These are phyloP conservation scores for Eospalax fontanierii DNA, from an alignment of 2,797 vertebrate genomes.

Conservation along the genomic window DNA sequence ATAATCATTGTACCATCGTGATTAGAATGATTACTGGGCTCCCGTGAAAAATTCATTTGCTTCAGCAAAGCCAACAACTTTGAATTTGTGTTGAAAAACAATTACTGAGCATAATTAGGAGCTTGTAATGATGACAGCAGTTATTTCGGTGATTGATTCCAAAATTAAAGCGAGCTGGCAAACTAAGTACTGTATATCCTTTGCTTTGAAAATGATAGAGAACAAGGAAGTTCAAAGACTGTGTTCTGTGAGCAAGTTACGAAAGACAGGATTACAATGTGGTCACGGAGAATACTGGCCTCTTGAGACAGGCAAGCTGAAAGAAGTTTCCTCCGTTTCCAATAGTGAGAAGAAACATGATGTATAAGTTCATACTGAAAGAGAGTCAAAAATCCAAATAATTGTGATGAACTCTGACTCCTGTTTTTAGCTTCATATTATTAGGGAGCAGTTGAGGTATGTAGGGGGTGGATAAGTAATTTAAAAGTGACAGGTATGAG, in stretches of 20 bases:
- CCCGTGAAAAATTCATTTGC: constrained; percentile 89
- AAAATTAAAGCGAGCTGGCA: constrained; percentile 88
- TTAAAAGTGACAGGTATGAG: background rate
- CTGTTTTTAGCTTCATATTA: background rate
- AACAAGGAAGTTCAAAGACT: background rate
- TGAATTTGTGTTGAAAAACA: constrained; percentile 90
- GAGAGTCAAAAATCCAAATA: background rate
- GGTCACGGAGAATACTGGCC: background rate
- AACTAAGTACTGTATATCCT: constrained; percentile 78
- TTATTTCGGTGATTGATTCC: constrained; percentile 90
- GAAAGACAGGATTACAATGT: background rate
- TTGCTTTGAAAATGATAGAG: constrained; percentile 74
- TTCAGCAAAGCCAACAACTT: constrained; percentile 87
- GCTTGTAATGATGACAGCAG: constrained; percentile 90
- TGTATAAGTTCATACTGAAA: background rate
- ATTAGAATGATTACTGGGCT: constrained; percentile 88
- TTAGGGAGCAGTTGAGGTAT: background rate
- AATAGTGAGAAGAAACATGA: background rate
- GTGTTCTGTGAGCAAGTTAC: constrained; percentile 26
- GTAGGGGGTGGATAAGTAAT: background rate
- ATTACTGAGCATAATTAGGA: constrained; percentile 90
- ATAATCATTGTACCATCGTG: constrained; percentile 86
- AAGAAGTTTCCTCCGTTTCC: background rate
- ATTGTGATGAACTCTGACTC: background rate
- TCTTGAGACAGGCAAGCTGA: background rate